phyloP scores from a whole-genome alignment of 2,888 invertebrate genomes.

The Nemurella pictetii region DNA sequence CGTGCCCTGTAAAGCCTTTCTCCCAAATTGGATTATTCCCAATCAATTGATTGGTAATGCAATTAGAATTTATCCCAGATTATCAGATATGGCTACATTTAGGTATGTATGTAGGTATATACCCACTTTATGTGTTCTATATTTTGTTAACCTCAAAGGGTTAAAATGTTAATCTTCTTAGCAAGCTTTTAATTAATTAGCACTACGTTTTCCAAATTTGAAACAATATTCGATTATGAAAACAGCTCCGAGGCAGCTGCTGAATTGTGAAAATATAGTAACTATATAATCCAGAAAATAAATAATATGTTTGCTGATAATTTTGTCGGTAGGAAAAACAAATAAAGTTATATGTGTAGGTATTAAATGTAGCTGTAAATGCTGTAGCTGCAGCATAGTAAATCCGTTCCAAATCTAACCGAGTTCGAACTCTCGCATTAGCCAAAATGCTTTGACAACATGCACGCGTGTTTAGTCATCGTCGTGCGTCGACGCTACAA shows the following conservation, averaged over 20 bases:
- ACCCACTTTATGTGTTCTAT: neutral
- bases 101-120: neutral
- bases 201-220: neutral
- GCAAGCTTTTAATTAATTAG: neutral
- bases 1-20: neutral
- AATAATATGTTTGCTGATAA: neutral
- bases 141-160: neutral
- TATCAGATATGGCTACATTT: neutral
- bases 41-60: neutral
- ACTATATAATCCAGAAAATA: neutral
- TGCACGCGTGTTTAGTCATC: neutral
- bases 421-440: neutral
- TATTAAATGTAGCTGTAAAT: too few species aligned
- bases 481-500: neutral
- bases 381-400: too few species aligned
- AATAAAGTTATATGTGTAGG: neutral
- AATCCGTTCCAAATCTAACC: neutral
- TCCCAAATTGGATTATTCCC: neutral
- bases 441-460: neutral
- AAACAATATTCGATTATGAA: too few species aligned
- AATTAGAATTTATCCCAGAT: neutral
- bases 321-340: too few species aligned
- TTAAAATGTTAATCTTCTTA: neutral
- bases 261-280: neutral
- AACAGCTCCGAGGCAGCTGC: neutral